Conservation (phyloP, 2,888 invertebrate genomes). For the Ochropacha duplaris region DNA sequence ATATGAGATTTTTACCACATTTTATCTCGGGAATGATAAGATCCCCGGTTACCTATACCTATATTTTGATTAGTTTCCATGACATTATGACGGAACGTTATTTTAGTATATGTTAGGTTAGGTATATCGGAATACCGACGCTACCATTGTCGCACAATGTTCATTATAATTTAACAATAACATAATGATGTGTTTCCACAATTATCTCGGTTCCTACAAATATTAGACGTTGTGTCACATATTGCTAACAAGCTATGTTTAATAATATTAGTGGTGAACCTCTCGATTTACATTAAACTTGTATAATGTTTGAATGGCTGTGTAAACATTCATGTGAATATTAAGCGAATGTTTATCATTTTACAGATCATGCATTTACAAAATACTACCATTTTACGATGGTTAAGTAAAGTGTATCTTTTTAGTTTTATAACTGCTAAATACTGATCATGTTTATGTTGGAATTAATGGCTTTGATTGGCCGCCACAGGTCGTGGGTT, state of each 20-base stretch:
- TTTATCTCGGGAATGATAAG: no score
- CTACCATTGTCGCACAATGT: conserved; percentile 50
- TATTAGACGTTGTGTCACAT: conserved; percentile 68
- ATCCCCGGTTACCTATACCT: no score
- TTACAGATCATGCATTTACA: conserved; percentile 25
- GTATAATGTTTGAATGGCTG: conserved; percentile 46
- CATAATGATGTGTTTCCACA: conserved; percentile 31
- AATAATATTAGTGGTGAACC: conserved; percentile 55
- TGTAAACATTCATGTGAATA: conserved; percentile 42
- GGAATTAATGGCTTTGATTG: no score
- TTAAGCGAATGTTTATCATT: conserved; percentile 40
- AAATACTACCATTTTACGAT: conserved; percentile 29
- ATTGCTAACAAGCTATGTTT: conserved; percentile 62
- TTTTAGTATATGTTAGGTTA: no score
- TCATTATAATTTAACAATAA: conserved; percentile 42
- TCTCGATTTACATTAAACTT: conserved; percentile 59
- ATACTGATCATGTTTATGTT: no score
- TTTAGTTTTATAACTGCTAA: no score
- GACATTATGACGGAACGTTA: no score
- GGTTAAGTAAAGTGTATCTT: not conserved
- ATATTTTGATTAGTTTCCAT: no score
- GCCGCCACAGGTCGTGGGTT: no score
- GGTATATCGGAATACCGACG: not conserved
- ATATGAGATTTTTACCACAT: no score
- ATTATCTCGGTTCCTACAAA: conserved; percentile 44